A percentile compares a stretch with the other conserved stretches of the same genome.
Conservation (phyloP, 1,140 invertebrate species). For the Ceratina australensis region DNA sequence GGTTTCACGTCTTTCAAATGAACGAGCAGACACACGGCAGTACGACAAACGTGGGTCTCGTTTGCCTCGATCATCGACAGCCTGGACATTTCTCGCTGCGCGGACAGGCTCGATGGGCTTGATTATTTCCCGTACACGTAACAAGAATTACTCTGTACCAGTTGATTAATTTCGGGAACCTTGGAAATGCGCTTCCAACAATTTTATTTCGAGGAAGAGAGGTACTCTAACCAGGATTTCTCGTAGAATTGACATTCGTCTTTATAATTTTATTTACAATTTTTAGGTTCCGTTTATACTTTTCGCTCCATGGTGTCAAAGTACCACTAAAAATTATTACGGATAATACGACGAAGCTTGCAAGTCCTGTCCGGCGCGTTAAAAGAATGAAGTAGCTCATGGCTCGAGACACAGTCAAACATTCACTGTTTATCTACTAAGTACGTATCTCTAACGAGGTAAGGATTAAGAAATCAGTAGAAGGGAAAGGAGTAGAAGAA, state of each 20-base stretch:
- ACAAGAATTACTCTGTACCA: not conserved
- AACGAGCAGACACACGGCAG: constrained; percentile 32
- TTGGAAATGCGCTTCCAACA: not conserved
- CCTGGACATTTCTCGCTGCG: not conserved
- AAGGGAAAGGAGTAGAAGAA: not conserved
- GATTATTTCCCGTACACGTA: not conserved
- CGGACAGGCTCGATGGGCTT: not conserved
- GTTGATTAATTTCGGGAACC: too few species aligned
- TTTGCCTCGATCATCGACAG: constrained; percentile 16
- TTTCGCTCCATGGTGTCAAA: not conserved
- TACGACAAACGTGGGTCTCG: constrained; percentile 1
- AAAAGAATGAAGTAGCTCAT: constrained; percentile 26
- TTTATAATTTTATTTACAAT: too few species aligned
- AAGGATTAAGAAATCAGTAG: constrained; percentile 19
- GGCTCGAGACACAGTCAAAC: constrained; percentile 41
- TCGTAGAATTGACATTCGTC: not conserved
- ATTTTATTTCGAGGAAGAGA: not conserved
- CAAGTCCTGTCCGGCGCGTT: constrained; percentile 8
- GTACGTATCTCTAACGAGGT: constrained; percentile 17
- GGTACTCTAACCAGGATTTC: too few species aligned
- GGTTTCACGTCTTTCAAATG: not conserved
- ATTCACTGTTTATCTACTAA: constrained; percentile 39
- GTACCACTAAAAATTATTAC: too few species aligned
- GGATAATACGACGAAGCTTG: not conserved
- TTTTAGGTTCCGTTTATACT: too few species aligned